Conservation (phyloP, 1,140 invertebrate species). For the Aphelenchoides fujianensis region DNA sequence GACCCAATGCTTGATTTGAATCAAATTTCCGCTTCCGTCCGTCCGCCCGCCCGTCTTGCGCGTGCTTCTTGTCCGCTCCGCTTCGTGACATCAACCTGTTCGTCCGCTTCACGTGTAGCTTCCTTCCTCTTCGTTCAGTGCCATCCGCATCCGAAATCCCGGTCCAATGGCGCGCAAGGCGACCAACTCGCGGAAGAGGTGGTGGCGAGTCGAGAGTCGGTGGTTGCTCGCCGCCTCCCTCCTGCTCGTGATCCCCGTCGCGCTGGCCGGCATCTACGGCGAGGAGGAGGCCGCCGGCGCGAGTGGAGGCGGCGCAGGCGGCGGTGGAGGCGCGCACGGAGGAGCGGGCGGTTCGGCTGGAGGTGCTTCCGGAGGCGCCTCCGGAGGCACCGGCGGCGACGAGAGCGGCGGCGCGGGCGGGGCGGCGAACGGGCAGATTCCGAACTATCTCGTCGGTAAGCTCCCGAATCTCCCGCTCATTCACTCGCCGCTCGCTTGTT, state of each 20-base stretch:
- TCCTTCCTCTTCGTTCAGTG: neutral
- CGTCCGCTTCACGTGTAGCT: too few species aligned
- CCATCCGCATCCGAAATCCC: neutral
- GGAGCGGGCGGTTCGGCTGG: too few species aligned
- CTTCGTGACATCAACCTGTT: too few species aligned
- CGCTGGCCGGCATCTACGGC: neutral
- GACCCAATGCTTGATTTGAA: slow-evolving; percentile 8
- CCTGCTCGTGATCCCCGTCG: neutral
- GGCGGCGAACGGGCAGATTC: slow-evolving; percentile 2
- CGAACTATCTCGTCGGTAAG: slow-evolving; percentile 8
- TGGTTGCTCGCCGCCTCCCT: neutral
- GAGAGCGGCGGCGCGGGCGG: neutral
- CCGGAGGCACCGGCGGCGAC: neutral
- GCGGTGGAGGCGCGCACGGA: too few species aligned
- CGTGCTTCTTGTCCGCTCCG: too few species aligned
- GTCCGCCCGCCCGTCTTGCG: too few species aligned
- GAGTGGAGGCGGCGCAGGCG: neutral
- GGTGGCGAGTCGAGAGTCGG: neutral
- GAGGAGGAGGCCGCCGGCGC: neutral
- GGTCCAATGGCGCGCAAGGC: too few species aligned
- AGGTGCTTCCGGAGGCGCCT: neutral
- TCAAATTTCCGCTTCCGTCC: neutral
- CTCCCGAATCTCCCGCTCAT: too few species aligned
- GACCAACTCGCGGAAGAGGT: too few species aligned
- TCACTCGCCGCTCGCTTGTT: too few species aligned